Percentiles rank a stretch among this genome's conserved stretches.
Evolutionary conservation across 1,140 invertebrate species (phyloP).

Genomic region (Spodoptera litura): DNA sequence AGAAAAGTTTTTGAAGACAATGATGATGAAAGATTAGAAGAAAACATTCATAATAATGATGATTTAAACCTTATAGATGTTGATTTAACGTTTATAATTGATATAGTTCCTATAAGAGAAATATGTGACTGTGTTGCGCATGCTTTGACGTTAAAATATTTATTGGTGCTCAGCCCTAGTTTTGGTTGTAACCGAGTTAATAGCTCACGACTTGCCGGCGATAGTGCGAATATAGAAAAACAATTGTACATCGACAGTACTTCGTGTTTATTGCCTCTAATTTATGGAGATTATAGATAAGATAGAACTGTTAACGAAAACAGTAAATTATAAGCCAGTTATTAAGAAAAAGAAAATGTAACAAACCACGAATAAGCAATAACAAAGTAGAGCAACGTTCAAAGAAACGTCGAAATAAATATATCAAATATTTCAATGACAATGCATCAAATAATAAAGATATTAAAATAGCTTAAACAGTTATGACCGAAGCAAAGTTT

Average conservation of each 20-base stretch:
- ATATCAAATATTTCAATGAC: constrained; percentile 2
- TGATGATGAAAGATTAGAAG: not conserved
- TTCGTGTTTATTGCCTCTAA: constrained; percentile 76
- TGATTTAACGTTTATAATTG: no score
- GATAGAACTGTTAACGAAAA: constrained; percentile 42
- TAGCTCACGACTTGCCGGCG: constrained; percentile 50
- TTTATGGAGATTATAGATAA: constrained; percentile 66
- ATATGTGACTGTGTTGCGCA: no score
- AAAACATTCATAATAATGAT: not conserved
- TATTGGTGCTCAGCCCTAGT: constrained; percentile 55
- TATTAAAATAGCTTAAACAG: constrained; percentile 2
- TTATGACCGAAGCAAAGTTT: constrained; percentile 11
- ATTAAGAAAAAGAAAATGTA: constrained; percentile 12
- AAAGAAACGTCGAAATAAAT: not conserved
- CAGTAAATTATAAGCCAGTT: constrained; percentile 34
- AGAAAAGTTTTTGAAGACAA: constrained; percentile 55
- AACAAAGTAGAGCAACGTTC: constrained; percentile 19
- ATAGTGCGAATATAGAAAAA: constrained; percentile 70
- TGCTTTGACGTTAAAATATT: no score
- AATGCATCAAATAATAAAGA: not conserved
- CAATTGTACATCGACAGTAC: constrained; percentile 68
- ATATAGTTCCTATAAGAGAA: no score
- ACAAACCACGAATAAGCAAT: constrained; percentile 38
- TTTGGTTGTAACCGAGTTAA: constrained; percentile 43
- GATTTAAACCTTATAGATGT: not conserved